phyloP scores from a whole-genome alignment of 2,113 vertebrate species.

The Heptranchias perlo region DNA sequence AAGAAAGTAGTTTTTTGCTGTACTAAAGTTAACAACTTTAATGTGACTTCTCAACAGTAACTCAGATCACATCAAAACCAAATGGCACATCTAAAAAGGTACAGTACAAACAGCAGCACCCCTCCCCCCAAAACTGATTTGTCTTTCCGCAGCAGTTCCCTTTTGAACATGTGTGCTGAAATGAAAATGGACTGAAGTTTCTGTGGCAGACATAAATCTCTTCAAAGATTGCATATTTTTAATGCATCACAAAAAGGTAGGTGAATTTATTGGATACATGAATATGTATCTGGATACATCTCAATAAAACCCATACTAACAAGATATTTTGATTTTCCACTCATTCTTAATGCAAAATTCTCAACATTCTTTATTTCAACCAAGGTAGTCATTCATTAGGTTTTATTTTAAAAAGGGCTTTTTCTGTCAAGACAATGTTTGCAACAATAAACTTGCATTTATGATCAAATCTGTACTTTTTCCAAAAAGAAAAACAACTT shows the following conservation, averaged over 20 bases:
- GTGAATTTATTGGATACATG: background rate
- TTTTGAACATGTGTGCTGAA: background rate
- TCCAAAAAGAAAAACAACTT: background rate
- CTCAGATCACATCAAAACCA: background rate
- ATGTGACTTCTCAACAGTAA: background rate
- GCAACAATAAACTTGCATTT: too few species aligned
- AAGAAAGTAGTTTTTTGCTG: background rate
- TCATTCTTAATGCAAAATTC: background rate
- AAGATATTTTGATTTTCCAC: background rate
- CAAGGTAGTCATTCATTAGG: background rate
- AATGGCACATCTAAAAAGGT: background rate
- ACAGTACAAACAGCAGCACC: background rate
- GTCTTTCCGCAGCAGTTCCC: background rate
- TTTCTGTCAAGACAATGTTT: background rate
- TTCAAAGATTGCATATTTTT: background rate
- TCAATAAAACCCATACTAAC: background rate
- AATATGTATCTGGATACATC: background rate
- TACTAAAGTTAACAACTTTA: background rate
- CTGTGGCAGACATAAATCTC: background rate
- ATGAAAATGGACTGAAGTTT: background rate
- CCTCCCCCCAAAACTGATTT: background rate
- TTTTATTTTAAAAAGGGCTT: background rate
- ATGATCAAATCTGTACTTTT: background rate
- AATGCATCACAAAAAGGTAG: background rate
- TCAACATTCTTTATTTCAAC: background rate